phyloP scores from a whole-genome alignment of 2,113 vertebrate species.

The Seriola rivoliana region DNA sequence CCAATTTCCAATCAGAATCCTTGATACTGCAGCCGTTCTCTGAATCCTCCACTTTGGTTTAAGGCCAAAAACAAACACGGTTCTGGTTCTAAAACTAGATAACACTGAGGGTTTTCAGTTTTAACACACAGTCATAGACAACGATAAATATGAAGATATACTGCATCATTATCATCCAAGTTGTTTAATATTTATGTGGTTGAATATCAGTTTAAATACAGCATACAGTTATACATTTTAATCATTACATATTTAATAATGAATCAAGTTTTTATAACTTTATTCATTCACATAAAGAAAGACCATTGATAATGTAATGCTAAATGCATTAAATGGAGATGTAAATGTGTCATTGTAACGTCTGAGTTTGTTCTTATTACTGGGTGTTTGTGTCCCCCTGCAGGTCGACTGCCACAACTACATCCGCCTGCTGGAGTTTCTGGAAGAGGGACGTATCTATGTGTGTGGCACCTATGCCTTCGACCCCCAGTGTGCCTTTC shows the following conservation, averaged over 20 bases:
- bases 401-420: constrained; percentile 92
- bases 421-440: constrained; percentile 89
- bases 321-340: neutral
- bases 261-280: too few species aligned
- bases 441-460: constrained; percentile 85
- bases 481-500: constrained; percentile 90
- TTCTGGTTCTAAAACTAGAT: neutral
- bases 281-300: too few species aligned
- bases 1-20: constrained; percentile 51
- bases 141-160: too few species aligned
- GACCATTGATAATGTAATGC: too few species aligned
- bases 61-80: too few species aligned
- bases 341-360: too few species aligned
- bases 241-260: neutral
- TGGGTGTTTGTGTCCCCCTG: constrained; percentile 70
- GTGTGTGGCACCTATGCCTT: constrained; percentile 92
- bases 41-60: constrained; percentile 10
- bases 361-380: neutral
- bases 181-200: too few species aligned
- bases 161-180: too few species aligned
- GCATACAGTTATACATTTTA: too few species aligned
- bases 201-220: too few species aligned
- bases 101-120: too few species aligned
- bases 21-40: constrained; percentile 7
- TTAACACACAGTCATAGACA: too few species aligned